Evolutionary conservation across 1,140 invertebrate genomes (phyloP), one percentile per base, ranked within the genome.

Genomic region (Leptinotarsa texana): DNA sequence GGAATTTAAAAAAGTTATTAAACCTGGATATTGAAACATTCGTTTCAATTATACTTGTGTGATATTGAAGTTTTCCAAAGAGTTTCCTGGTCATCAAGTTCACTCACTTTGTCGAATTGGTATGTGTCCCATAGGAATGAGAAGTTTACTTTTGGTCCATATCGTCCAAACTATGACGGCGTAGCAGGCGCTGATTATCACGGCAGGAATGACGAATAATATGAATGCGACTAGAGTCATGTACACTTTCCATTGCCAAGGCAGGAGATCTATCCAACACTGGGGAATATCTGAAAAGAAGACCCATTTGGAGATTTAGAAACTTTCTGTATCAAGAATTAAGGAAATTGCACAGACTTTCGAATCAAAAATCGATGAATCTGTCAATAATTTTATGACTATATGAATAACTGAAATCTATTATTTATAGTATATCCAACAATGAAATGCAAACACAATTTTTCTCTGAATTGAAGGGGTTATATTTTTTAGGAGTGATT

Each of bases 171-270:
- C 95, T 76, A 98, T 98, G 76, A 97, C 91, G 11, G 93, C 90
- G 86, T 98, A 98, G 83, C 96, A 98, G 2, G 92, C 92, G 1
- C 94, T 91, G 63, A 98, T 98, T 79, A 97, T 95, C 47, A 98
- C 79, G 0, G 96, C 93, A 1, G 97, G 97, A 18, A 96, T 86
- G 33, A 96, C 89, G 87, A 98, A 97, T 4, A 98, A 89, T 49
- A 92, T 91, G 4, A 94, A 84, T 5, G 95, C 92, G 0, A 98
- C 92, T 24, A 95, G 81, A 0, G 92, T 93, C 90, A 98, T 93
- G 87, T 97, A 98, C 15, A 98, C 87, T 86, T 94, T 92, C 96
- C 96, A 98, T 68, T 93, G 88, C 83, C 90, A 89, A 0, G 90
- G 87, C 1, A 90, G 89, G 62, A 98, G 85, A 22, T 96, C 93